Evolutionary conservation across 1,140 invertebrate species (phyloP).

Genomic region (Camponotus floridanus): DNA sequence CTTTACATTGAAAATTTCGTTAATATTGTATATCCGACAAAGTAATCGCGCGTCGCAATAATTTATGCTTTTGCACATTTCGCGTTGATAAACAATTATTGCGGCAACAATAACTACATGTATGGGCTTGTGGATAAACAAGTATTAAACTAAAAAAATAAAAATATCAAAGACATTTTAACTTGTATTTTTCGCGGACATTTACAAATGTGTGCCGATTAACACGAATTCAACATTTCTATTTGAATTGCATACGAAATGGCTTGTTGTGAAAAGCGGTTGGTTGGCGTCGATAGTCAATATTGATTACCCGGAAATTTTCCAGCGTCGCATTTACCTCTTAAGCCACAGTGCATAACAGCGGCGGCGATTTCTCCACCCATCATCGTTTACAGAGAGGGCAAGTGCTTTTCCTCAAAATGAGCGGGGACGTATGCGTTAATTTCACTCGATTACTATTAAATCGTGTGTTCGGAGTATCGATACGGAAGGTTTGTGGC

Average conservation of each 20-base stretch:
- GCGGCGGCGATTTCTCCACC: conserved; percentile 40
- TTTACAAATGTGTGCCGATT: conserved; percentile 45
- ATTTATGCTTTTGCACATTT: background rate
- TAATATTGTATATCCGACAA: background rate
- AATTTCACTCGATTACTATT: conserved; percentile 58
- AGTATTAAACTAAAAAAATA: background rate
- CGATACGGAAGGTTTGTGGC: conserved; percentile 34
- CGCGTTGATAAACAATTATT: background rate
- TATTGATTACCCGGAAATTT: conserved; percentile 58
- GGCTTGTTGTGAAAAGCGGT: conserved; percentile 58
- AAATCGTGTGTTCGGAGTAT: conserved; percentile 50
- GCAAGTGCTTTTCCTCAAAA: conserved; percentile 59
- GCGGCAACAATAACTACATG: background rate
- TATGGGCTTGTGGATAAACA: background rate
- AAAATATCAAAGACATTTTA: conserved; percentile 8
- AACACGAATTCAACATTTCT: conserved; percentile 32
- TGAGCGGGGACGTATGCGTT: conserved; percentile 52
- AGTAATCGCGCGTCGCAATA: background rate
- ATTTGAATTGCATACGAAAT: conserved; percentile 49
- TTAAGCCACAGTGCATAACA: conserved; percentile 46
- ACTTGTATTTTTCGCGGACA: conserved; percentile 19
- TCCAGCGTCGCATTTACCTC: conserved; percentile 40
- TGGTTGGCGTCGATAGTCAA: conserved; percentile 45
- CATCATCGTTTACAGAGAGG: conserved; percentile 39
- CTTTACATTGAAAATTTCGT: background rate